Conservation (phyloP, 30 jellyfish, hydroid and myxozoan genomes). For the Haliclystus octoradiatus region DNA sequence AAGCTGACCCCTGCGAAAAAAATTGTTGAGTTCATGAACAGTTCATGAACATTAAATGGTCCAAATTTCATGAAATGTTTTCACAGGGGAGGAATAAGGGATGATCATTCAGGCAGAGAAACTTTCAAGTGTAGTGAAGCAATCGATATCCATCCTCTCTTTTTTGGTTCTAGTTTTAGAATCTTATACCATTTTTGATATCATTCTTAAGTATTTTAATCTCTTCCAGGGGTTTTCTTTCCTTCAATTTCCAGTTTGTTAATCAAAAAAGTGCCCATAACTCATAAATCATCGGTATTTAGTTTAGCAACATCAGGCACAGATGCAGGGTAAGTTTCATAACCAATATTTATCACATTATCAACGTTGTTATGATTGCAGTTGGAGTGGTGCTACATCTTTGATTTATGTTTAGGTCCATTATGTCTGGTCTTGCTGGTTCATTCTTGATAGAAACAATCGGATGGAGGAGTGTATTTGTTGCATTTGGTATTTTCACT, state of each 20-base stretch:
- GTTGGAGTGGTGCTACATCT: not conserved
- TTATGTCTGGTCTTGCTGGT: conserved; percentile 30
- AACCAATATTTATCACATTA: too few species aligned
- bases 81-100: too few species aligned
- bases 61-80: too few species aligned
- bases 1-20: too few species aligned
- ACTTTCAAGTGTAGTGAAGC: too few species aligned
- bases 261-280: conserved; percentile 4
- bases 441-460: conserved; percentile 13
- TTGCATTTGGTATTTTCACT: conserved; percentile 9
- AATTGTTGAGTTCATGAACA: too few species aligned
- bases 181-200: too few species aligned
- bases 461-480: conserved; percentile 42
- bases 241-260: conserved; percentile 26
- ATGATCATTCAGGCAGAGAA: too few species aligned
- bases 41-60: too few species aligned
- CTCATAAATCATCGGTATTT: conserved; percentile 17
- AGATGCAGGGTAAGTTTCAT: conserved; percentile 19
- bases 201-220: not conserved
- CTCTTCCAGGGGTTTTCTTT: conserved; percentile 14
- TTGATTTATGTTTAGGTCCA: conserved; percentile 2
- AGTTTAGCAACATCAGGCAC: conserved; percentile 41
- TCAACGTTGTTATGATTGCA: too few species aligned
- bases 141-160: too few species aligned
- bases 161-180: too few species aligned